Percentiles rank a stretch among this genome's conserved stretches.
phyloP scores from a whole-genome alignment of 2,113 vertebrate genomes.

The Uropsilus gracilis region DNA sequence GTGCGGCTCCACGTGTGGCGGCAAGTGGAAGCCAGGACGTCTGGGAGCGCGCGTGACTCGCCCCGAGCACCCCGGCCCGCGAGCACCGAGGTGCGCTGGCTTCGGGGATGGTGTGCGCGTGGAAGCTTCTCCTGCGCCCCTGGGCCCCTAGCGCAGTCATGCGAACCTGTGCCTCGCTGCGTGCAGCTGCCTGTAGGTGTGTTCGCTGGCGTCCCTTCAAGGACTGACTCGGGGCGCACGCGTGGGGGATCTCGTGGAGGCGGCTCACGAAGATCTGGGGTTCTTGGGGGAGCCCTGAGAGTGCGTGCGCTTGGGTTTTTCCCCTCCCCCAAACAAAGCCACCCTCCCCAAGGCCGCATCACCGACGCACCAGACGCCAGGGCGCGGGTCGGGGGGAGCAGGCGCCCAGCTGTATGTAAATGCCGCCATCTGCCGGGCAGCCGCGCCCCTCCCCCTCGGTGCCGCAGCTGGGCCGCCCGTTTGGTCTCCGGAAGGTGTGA shows the following conservation, averaged over 20 bases:
- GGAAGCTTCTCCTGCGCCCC: background rate
- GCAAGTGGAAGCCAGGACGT: background rate
- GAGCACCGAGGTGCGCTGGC: too few relatives aligned
- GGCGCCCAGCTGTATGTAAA: constrained; percentile 78
- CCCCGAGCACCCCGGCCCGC: too few relatives aligned
- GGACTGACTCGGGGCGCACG: background rate
- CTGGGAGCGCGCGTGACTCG: too few relatives aligned
- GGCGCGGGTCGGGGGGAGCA: background rate
- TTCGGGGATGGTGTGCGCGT: too few relatives aligned
- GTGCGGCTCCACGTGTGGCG: background rate
- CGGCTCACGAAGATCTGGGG: background rate
- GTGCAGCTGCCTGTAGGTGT: background rate
- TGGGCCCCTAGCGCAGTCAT: background rate
- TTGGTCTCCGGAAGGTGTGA: constrained; percentile 78
- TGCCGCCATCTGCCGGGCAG: constrained; percentile 73
- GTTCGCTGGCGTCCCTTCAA: background rate
- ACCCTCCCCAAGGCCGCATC: background rate
- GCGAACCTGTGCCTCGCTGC: background rate
- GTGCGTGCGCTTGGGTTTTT: background rate
- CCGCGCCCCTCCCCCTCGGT: constrained; percentile 45
- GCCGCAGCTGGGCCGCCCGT: constrained; percentile 66
- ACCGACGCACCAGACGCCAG: constrained; percentile 9
- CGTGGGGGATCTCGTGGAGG: background rate
- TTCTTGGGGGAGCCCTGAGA: background rate
- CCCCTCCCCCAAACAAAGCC: constrained; percentile 58